Percentiles rank a stretch among this genome's conserved stretches.
phyloP scores from a whole-genome alignment of 2,113 vertebrate genomes.

The Rhabdomys dilectus region DNA sequence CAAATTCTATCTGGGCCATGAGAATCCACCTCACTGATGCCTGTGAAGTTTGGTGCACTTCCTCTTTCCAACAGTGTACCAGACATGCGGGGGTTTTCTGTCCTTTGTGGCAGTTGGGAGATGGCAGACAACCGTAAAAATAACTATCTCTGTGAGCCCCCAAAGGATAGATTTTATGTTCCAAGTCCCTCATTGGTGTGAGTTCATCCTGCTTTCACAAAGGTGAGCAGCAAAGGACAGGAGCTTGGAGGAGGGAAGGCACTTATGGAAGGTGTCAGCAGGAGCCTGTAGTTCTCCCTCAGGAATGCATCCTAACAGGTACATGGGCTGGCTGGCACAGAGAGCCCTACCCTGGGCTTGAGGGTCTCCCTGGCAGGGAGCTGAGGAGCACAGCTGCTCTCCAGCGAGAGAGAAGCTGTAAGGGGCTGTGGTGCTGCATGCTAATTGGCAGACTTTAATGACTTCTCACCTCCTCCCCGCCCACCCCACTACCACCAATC shows the following conservation, averaged over 20 bases:
- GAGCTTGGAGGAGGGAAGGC: neutral
- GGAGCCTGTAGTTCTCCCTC: neutral
- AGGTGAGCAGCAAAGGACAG: neutral
- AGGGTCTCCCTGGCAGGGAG: neutral
- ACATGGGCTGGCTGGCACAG: accelerated
- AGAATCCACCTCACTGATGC: neutral
- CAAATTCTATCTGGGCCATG: neutral
- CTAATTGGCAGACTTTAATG: slow-evolving; percentile 93
- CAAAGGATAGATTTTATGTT: neutral
- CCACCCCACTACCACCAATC: slow-evolving; percentile 67
- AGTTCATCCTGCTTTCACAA: neutral
- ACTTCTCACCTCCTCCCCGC: slow-evolving; percentile 86
- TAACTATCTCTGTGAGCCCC: neutral
- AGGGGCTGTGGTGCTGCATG: slow-evolving; percentile 88
- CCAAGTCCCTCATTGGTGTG: neutral
- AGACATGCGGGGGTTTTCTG: neutral
- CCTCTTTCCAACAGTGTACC: neutral
- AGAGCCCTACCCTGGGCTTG: neutral
- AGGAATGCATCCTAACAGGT: neutral
- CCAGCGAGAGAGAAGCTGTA: slow-evolving; percentile 64
- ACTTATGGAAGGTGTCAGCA: accelerated
- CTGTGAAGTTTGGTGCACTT: neutral
- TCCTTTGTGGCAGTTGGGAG: neutral
- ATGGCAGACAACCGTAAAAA: neutral
- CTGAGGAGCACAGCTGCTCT: neutral